Evolutionary conservation across 37 sponge, comb jelly and placozoan genomes (phyloP).

Genomic region (Agelas oroides): DNA sequence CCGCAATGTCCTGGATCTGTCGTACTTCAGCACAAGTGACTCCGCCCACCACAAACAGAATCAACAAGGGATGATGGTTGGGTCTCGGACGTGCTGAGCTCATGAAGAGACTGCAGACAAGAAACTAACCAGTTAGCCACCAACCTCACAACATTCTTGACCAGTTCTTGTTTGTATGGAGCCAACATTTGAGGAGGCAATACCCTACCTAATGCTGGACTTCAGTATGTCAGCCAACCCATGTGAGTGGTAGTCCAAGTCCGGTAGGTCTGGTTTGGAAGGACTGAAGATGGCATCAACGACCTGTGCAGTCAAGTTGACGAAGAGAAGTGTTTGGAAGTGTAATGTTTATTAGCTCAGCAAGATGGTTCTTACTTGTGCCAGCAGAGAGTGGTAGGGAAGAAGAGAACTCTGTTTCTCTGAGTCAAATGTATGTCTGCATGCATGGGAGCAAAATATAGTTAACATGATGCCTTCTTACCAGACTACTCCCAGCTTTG

Average conservation of each 20-base stretch:
- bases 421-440: conserved; percentile 3
- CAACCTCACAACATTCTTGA: too few relatives aligned
- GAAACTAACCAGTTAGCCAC: too few relatives aligned
- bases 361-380: too few relatives aligned
- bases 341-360: too few relatives aligned
- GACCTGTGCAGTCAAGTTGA: conserved; percentile 13
- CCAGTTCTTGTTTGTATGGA: too few relatives aligned
- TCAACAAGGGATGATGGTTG: conserved; percentile 47
- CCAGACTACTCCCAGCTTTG: too few relatives aligned
- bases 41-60: conserved; percentile 79
- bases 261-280: conserved; percentile 52
- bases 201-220: conserved; percentile 64
- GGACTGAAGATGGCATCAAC: conserved; percentile 59
- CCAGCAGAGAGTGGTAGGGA: conserved; percentile 36
- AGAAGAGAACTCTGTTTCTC: background rate
- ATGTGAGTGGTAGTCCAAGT: conserved; percentile 66
- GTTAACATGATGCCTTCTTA: too few relatives aligned
- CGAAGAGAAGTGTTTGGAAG: too few relatives aligned
- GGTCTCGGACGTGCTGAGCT: conserved; percentile 68
- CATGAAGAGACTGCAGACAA: conserved; percentile 70
- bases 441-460: background rate
- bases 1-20: conserved; percentile 33
- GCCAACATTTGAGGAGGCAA: too few relatives aligned
- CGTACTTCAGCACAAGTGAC: conserved; percentile 52
- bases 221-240: conserved; percentile 52